Base-by-base conservation (phyloP, 1,140 invertebrate species). In the Andricus grossulariae region DNA sequence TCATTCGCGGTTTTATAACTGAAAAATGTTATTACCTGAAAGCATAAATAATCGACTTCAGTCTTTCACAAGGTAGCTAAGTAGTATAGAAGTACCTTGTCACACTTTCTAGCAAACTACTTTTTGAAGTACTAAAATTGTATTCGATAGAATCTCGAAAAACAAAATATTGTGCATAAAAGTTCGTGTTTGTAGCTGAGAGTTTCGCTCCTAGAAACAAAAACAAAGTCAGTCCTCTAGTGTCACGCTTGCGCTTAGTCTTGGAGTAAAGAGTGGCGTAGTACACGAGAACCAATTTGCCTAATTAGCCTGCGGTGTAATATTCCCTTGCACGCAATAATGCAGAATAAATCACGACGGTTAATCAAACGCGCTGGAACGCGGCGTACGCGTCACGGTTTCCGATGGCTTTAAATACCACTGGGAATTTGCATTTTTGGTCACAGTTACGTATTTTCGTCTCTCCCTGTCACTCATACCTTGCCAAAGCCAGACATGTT, bases 241-340 rank as follows among this genome's bases (percentile, higher is more conserved):
- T 66, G 60, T 66, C 60, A 66, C 60, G 60, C 25, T 66, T 66
- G 32, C 15, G 60, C 25, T 39, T 39, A 66, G 25, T 66, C 60
- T 66, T 66, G n/a, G 60, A 15, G 25, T 45, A 66, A 66, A 66
- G 39, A 66, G 60, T 66, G 60, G 60, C 60, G 60, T 66, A 66
- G 60, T 32, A 66, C 60, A 66, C 60, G 60, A 66, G 60, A 66
- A 66, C 60, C 60, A 66, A 66, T 66, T 66, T 66, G 60, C 60
- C 60, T 66, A 66, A 66, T 66, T 66, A 66, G 60, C 39, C 60
- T 66, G 60, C 25, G 60, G 60, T 66, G 60, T 66, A 66, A 66
- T 66, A 66, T 66, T 66, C 60, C 60, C 25, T 66, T 66, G 60
- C 60, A 66, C 60, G 60, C 60, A 66, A 66, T 66, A 66, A 66